Conservation (phyloP, 2,797 vertebrate species). For the Pseudomugil tenellus region DNA sequence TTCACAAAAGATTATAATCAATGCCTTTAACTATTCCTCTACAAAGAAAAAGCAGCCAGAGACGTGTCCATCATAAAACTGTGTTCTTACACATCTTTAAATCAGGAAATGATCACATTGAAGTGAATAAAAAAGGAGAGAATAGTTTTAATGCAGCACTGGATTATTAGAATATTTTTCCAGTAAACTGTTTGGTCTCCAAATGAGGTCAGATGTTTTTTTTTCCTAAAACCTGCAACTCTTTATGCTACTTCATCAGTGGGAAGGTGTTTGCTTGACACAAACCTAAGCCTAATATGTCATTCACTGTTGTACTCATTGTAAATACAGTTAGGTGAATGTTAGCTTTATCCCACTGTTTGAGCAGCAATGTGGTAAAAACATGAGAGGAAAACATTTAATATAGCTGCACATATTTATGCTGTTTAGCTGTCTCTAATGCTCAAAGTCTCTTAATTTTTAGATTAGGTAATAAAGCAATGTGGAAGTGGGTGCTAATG, state of each 20-base stretch:
- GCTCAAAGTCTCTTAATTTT: neutral
- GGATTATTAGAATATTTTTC: slow-evolving; percentile 42
- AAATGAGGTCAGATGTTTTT: slow-evolving; percentile 39
- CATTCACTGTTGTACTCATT: neutral
- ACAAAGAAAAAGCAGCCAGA: neutral
- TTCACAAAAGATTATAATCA: too few species aligned
- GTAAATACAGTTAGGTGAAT: slow-evolving; percentile 14
- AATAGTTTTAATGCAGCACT: slow-evolving; percentile 29
- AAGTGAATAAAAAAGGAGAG: slow-evolving; percentile 30
- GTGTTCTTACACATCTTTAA: neutral
- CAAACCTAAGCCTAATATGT: slow-evolving; percentile 15
- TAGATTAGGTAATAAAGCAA: neutral
- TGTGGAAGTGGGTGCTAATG: neutral
- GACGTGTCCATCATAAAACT: neutral
- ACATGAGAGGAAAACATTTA: neutral
- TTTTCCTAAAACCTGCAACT: slow-evolving; percentile 19
- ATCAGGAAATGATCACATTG: slow-evolving; percentile 3
- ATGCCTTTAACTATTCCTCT: too few species aligned
- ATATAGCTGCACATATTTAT: neutral
- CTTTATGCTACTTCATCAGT: slow-evolving; percentile 17
- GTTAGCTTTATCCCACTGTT: neutral
- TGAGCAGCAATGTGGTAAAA: neutral
- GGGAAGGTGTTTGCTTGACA: slow-evolving; percentile 33
- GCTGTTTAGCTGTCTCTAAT: neutral
- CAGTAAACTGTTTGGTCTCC: slow-evolving; percentile 38